Conservation (phyloP, 35 echinoderm and acorn worm genomes). For the Ophiothrix spiculata region DNA sequence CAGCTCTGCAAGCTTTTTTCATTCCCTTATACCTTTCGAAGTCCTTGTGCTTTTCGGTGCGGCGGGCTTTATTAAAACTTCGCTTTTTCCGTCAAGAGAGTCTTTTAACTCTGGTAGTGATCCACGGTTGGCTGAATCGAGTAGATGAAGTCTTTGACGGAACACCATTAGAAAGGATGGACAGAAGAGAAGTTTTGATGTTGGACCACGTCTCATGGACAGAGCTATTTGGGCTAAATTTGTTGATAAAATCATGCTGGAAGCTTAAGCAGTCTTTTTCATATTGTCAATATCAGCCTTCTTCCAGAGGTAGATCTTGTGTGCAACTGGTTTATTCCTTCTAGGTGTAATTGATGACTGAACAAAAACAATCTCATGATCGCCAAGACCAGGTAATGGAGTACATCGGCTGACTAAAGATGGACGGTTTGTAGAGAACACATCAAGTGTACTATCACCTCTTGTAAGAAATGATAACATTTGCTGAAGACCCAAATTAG, state of each 20-base stretch:
- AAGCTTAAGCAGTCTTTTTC: slow-evolving; percentile 17
- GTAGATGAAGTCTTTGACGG: slow-evolving; percentile 40
- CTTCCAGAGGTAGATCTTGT: slow-evolving; percentile 32
- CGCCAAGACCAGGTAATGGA: slow-evolving; percentile 5
- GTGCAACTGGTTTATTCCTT: neutral
- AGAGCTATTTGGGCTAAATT: neutral
- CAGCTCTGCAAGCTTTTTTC: slow-evolving; percentile 20
- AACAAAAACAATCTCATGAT: slow-evolving; percentile 28
- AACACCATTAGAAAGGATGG: slow-evolving; percentile 14
- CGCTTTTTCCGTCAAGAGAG: slow-evolving; percentile 34
- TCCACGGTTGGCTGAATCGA: slow-evolving; percentile 36
- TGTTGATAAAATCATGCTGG: slow-evolving; percentile 12
- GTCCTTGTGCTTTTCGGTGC: slow-evolving; percentile 1
- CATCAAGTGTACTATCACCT: slow-evolving; percentile 13
- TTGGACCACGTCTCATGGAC: slow-evolving; percentile 21
- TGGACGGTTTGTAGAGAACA: slow-evolving; percentile 25
- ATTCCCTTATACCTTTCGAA: slow-evolving; percentile 9
- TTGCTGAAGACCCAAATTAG: slow-evolving; percentile 2
- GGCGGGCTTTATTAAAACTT: slow-evolving; percentile 14
- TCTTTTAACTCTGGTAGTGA: slow-evolving; percentile 28
- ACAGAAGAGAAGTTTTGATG: slow-evolving; percentile 11
- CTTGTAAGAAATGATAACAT: slow-evolving; percentile 17
- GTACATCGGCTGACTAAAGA: slow-evolving; percentile 23
- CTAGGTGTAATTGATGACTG: slow-evolving; percentile 13
- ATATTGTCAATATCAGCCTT: slow-evolving; percentile 1